phyloP scores from a whole-genome alignment of 1,140 invertebrate genomes.

The Zaprionus vittiger region DNA sequence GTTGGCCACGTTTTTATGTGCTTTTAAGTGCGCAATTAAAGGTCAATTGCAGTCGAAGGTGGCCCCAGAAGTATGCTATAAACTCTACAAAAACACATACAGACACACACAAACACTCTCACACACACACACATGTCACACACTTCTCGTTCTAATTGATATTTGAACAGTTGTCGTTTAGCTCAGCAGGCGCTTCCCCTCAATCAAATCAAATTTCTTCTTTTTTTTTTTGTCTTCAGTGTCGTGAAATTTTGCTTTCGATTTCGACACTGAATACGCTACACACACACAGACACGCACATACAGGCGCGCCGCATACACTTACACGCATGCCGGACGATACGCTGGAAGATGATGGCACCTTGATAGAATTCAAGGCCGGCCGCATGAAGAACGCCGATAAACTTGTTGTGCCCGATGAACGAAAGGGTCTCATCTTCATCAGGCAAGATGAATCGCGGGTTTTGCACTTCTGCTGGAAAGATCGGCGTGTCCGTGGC shows the following conservation, averaged over 20 bases:
- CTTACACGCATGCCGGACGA: neutral
- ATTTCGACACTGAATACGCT: neutral
- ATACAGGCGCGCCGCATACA: neutral
- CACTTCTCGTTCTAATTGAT: constrained; percentile 31
- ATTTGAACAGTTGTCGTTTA: constrained; percentile 18
- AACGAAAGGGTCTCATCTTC: constrained; percentile 96
- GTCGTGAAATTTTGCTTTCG: constrained; percentile 10
- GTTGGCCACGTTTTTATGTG: constrained; percentile 73
- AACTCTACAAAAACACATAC: constrained; percentile 14
- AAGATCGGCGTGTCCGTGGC: constrained; percentile 91
- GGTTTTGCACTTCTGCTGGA: constrained; percentile 98
- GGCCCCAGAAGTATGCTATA: constrained; percentile 49
- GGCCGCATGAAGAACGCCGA: constrained; percentile 98
- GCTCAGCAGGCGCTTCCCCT: constrained; percentile 13
- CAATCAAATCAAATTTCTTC: neutral
- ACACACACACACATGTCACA: constrained; percentile 6
- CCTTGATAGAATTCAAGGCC: constrained; percentile 95
- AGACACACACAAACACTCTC: constrained; percentile 8
- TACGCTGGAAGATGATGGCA: neutral
- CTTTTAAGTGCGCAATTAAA: constrained; percentile 82
- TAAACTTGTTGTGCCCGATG: constrained; percentile 97
- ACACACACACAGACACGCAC: neutral
- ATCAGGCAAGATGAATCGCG: constrained; percentile 96
- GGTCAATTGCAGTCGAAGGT: constrained; percentile 71
- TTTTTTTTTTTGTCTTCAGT: neutral